phyloP scores from a whole-genome alignment of 2,113 vertebrate genomes.

The Brachypodius melanocephalos region DNA sequence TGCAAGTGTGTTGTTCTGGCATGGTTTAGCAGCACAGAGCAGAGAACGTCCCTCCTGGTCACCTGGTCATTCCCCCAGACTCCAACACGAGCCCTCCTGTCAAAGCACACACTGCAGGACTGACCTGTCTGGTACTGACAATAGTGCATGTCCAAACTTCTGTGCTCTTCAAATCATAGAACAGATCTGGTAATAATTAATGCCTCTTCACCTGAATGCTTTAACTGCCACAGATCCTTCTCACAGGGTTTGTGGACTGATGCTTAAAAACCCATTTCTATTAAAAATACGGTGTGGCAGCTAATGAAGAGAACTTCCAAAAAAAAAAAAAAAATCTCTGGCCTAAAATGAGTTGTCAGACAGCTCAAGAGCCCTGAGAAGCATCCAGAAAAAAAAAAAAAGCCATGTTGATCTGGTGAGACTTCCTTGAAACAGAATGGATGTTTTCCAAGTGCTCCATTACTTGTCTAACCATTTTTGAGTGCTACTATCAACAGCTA shows the following conservation, averaged over 20 bases:
- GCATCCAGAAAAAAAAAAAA: background rate
- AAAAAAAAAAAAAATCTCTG: background rate
- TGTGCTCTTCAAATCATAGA: background rate
- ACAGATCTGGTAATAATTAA: background rate
- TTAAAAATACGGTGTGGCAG: background rate
- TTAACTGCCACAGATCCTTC: background rate
- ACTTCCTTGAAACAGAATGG: slow-evolving; percentile 13
- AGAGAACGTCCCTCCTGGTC: background rate
- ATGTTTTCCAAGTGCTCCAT: slow-evolving; percentile 34
- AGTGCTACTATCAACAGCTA: slow-evolving; percentile 47
- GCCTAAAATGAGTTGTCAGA: background rate
- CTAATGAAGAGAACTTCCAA: background rate
- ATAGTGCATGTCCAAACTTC: background rate
- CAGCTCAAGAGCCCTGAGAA: background rate
- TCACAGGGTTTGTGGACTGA: background rate
- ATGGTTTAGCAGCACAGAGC: background rate
- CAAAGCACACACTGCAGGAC: background rate
- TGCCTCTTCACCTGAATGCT: background rate
- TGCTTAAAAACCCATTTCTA: background rate
- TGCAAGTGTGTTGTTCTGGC: background rate
- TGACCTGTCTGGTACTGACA: background rate
- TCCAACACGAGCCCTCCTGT: background rate
- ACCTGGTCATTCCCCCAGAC: background rate
- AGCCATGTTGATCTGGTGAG: background rate
- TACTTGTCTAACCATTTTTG: slow-evolving; percentile 25